Evolutionary conservation across 2,888 invertebrate genomes (phyloP).

Genomic region (Punctoribates punctum): DNA sequence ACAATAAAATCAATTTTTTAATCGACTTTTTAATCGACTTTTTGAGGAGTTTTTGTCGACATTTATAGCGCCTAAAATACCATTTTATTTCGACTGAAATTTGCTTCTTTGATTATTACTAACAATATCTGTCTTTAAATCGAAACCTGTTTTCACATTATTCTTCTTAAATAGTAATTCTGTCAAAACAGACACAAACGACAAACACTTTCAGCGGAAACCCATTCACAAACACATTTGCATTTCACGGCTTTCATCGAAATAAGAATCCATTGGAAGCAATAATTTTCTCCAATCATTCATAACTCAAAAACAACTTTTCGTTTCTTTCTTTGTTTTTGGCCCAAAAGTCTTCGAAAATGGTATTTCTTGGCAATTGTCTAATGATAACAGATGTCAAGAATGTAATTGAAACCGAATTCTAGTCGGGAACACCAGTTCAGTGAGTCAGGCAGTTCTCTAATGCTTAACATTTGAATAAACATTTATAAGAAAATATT

Average conservation of each 20-base stretch:
- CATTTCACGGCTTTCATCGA: neutral
- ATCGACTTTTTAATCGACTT: too few species aligned
- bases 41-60: too few species aligned
- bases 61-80: too few species aligned
- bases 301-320: neutral
- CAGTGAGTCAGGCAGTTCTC: neutral
- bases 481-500: neutral
- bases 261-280: too few species aligned
- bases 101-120: neutral
- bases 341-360: neutral
- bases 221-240: too few species aligned
- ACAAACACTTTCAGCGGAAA: neutral
- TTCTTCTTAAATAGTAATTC: neutral
- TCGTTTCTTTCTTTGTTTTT: neutral
- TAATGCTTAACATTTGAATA: neutral
- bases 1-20: too few species aligned
- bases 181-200: neutral
- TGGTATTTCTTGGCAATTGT: neutral
- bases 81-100: too few species aligned
- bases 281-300: neutral
- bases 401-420: neutral
- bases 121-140: conserved; percentile 25
- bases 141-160: conserved; percentile 13
- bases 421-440: neutral
- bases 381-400: neutral